Conservation (phyloP, 2,113 vertebrate genomes). For the Syngnathus typhle region DNA sequence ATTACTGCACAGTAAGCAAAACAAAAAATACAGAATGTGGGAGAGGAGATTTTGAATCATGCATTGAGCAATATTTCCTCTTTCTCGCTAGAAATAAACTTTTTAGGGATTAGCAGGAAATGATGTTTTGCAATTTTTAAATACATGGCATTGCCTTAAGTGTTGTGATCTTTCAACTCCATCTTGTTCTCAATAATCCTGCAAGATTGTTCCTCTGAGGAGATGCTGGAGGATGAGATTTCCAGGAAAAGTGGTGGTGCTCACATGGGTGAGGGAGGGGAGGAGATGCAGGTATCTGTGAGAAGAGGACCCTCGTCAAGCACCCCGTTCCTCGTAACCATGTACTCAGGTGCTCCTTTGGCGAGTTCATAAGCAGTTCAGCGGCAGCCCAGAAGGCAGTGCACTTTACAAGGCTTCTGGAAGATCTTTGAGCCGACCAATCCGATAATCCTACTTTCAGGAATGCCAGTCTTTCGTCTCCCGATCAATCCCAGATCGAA, state of each 20-base stretch:
- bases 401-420: slow-evolving; percentile 98
- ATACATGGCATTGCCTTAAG: not conserved
- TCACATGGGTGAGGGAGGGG: slow-evolving; percentile 50
- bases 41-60: not conserved
- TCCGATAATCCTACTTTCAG: slow-evolving; percentile 99
- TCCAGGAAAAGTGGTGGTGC: slow-evolving; percentile 67
- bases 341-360: slow-evolving; percentile 82
- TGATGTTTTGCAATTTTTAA: not conserved
- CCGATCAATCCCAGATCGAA: slow-evolving; percentile 98
- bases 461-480: slow-evolving; percentile 85
- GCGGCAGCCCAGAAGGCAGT: slow-evolving; percentile 82
- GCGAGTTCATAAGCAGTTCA: slow-evolving; percentile 96
- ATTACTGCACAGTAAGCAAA: no score
- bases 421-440: slow-evolving; percentile 97
- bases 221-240: slow-evolving; percentile 40
- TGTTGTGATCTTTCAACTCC: slow-evolving; percentile 10
- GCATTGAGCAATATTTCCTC: not conserved
- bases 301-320: slow-evolving; percentile 67
- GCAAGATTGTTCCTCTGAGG: not conserved
- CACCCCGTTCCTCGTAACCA: slow-evolving; percentile 78
- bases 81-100: not conserved
- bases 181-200: slow-evolving; percentile 2
- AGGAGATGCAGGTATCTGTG: slow-evolving; percentile 58
- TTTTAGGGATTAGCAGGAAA: not conserved
- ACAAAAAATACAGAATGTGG: no score